phyloP scores from a whole-genome alignment of 2,113 vertebrate genomes.

The Orthochromis indermauri region DNA sequence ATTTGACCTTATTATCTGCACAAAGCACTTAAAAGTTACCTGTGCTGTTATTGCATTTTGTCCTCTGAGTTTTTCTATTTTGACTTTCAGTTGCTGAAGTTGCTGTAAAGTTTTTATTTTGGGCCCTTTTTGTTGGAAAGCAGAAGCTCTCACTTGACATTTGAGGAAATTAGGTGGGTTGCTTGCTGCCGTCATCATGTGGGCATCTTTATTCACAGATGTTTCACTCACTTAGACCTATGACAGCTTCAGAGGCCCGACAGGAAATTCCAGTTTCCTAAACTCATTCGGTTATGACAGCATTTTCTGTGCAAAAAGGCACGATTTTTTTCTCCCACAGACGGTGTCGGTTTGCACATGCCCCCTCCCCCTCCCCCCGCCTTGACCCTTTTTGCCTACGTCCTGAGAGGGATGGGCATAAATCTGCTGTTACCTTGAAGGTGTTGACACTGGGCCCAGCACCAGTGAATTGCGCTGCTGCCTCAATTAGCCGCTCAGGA shows the following conservation, averaged over 20 bases:
- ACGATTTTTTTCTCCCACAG: slow-evolving; percentile 16
- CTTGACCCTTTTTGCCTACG: background rate
- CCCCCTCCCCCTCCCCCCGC: background rate
- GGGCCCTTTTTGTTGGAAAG: background rate
- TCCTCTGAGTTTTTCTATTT: slow-evolving; percentile 39
- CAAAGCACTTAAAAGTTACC: slow-evolving; percentile 17
- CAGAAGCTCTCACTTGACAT: background rate
- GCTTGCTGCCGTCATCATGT: background rate
- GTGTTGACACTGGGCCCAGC: slow-evolving; percentile 40
- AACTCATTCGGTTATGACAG: background rate
- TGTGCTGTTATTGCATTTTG: background rate
- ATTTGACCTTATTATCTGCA: slow-evolving; percentile 30
- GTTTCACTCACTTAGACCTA: background rate
- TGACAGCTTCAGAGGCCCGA: background rate
- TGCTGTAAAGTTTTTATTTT: background rate
- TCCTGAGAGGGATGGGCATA: background rate
- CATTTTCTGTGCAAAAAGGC: background rate
- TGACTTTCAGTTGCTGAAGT: background rate
- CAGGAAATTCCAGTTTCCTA: slow-evolving; percentile 37
- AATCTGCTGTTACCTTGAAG: slow-evolving; percentile 37
- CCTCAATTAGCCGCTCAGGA: slow-evolving; percentile 54
- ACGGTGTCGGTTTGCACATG: slow-evolving; percentile 23
- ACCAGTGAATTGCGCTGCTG: slow-evolving; percentile 44
- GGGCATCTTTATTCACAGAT: background rate
- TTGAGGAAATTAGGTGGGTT: background rate